A percentile compares a stretch with the other conserved stretches of the same genome.
Evolutionary conservation across 1,140 invertebrate species (phyloP).

Genomic region (Drosophila seguyi): DNA sequence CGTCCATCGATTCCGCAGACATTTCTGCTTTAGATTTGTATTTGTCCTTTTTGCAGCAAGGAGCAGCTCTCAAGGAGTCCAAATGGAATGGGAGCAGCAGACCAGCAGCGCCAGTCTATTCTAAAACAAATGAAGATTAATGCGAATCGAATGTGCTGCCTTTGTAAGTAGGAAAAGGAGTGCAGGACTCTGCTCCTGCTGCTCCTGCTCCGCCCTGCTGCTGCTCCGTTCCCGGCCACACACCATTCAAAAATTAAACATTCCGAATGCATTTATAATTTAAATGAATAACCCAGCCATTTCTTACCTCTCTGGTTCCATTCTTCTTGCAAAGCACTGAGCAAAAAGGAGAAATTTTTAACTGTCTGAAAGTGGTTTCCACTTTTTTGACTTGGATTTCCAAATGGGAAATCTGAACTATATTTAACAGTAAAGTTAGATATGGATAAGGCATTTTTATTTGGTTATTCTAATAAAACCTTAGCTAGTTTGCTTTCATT

Average conservation of each 20-base stretch:
- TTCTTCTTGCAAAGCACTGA: slow-evolving; percentile 22
- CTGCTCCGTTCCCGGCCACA: slow-evolving; percentile 46
- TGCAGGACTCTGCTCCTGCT: slow-evolving; percentile 30
- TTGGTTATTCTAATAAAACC: neutral
- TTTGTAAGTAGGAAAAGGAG: slow-evolving; percentile 74
- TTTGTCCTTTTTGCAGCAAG: slow-evolving; percentile 77
- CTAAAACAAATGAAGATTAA: slow-evolving; percentile 84
- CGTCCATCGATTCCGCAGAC: slow-evolving; percentile 75
- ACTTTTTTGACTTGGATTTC: neutral
- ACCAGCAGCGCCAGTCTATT: slow-evolving; percentile 71
- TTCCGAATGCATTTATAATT: slow-evolving; percentile 83
- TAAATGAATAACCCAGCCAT: slow-evolving; percentile 78
- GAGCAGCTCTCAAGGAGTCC: slow-evolving; percentile 27
- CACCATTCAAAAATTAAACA: slow-evolving; percentile 83
- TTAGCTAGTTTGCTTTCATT: neutral
- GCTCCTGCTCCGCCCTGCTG: slow-evolving; percentile 12
- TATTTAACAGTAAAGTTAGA: neutral
- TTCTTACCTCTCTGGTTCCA: slow-evolving; percentile 51
- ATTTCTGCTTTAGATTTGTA: slow-evolving; percentile 80
- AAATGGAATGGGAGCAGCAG: slow-evolving; percentile 11
- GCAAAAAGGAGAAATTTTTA: neutral
- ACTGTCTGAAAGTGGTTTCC: neutral
- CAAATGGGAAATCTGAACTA: no score
- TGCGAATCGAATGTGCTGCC: slow-evolving; percentile 82
- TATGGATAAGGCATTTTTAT: neutral